These are phyloP conservation scores for Danaus plexippus DNA, from an alignment of 1,140 invertebrate species.

Conservation along the genomic window DNA sequence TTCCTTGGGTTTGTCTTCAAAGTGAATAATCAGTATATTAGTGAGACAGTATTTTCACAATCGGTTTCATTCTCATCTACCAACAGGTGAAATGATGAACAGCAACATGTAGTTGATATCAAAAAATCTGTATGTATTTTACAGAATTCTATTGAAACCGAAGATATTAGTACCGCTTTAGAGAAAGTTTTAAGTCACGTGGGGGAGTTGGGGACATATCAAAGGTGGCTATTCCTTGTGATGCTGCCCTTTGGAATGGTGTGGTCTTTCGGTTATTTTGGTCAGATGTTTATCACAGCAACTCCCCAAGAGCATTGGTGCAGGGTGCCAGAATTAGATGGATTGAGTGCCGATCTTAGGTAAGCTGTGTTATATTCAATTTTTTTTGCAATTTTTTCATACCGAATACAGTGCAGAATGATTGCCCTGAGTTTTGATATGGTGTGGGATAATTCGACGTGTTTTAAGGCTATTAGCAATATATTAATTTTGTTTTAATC, in stretches of 20 bases:
- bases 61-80: too few species aligned
- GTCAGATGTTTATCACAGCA: conserved; percentile 47
- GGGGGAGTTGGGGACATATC: conserved; percentile 44
- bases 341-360: conserved; percentile 35
- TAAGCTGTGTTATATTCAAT: conserved; percentile 6
- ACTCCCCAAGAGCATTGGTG: conserved; percentile 51
- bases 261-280: conserved; percentile 39
- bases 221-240: conserved; percentile 32
- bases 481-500: conserved; percentile 1
- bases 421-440: too few species aligned
- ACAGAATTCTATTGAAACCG: neutral
- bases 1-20: too few species aligned
- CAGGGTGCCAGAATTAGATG: conserved; percentile 36
- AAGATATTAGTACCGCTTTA: conserved; percentile 15
- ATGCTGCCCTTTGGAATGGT: conserved; percentile 40
- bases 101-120: too few species aligned
- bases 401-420: too few species aligned
- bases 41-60: too few species aligned
- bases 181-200: conserved; percentile 25
- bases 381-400: too few species aligned
- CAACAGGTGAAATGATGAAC: too few species aligned
- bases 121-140: too few species aligned
- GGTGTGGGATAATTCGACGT: too few species aligned
- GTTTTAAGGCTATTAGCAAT: too few species aligned
- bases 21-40: too few species aligned